Conservation (phyloP, 2,797 vertebrate genomes). For the Oreochromis mossambicus region DNA sequence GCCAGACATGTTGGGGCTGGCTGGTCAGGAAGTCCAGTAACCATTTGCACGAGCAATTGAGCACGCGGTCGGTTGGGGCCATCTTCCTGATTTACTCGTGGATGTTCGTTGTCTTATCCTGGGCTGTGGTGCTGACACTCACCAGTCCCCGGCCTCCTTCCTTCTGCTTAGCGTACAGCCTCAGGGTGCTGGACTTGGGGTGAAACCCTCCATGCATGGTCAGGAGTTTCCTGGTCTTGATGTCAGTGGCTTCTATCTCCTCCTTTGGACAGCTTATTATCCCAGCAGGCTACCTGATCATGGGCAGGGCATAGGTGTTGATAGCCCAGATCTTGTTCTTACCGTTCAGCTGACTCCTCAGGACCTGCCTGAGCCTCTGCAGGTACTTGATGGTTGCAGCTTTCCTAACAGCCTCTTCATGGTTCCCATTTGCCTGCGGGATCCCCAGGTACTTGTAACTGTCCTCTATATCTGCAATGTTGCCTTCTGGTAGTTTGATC, state of each 20-base stretch:
- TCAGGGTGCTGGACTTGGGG: too few relatives aligned
- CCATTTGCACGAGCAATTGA: too few relatives aligned
- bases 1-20: too few relatives aligned
- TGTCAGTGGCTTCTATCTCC: rapidly evolving
- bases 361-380: background rate
- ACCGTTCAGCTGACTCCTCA: rapidly evolving
- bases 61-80: too few relatives aligned
- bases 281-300: too few relatives aligned
- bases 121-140: rapidly evolving
- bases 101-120: too few relatives aligned
- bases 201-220: too few relatives aligned
- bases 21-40: too few relatives aligned
- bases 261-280: rapidly evolving
- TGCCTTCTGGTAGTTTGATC: rapidly evolving
- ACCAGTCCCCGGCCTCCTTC: rapidly evolving
- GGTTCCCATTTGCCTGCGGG: rapidly evolving
- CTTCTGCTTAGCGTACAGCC: too few relatives aligned
- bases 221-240: rapidly evolving
- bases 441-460: too few relatives aligned
- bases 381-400: rapidly evolving
- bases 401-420: rapidly evolving
- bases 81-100: too few relatives aligned
- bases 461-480: background rate
- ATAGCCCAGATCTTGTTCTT: rapidly evolving
- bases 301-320: rapidly evolving